phyloP scores from a whole-genome alignment of 2,113 vertebrate species.

The Malurus alboscapulatus region DNA sequence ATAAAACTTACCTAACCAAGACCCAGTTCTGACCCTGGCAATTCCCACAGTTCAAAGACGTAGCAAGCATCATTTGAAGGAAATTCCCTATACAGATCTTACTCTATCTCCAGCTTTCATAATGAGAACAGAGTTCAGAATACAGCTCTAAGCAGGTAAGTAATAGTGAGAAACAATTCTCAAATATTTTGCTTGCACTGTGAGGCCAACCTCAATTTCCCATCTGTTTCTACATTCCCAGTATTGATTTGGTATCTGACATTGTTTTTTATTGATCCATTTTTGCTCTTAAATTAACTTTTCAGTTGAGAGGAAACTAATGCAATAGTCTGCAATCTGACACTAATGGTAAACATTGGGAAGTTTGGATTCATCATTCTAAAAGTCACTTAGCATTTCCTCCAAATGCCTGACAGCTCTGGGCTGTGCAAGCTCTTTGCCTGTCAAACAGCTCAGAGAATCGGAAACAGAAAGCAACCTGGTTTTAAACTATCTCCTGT shows the following conservation, averaged over 20 bases:
- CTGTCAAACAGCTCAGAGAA: neutral
- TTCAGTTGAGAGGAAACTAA: neutral
- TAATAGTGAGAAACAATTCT: neutral
- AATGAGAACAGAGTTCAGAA: neutral
- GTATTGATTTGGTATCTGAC: neutral
- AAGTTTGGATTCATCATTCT: neutral
- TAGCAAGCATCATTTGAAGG: neutral
- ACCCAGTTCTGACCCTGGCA: neutral
- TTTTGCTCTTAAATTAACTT: slow-evolving; percentile 32
- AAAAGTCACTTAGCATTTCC: slow-evolving; percentile 6
- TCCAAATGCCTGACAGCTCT: neutral
- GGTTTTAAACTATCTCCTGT: neutral
- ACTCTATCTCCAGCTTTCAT: neutral
- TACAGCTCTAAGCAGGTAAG: neutral
- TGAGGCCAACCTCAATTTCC: neutral
- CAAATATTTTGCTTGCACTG: neutral
- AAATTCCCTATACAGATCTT: neutral
- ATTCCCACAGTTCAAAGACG: neutral
- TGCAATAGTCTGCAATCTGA: neutral
- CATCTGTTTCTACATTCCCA: neutral
- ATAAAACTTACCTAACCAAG: neutral
- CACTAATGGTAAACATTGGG: neutral
- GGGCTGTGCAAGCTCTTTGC: neutral
- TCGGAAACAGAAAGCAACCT: neutral
- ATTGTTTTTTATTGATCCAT: neutral